Evolutionary conservation across 2,888 invertebrate genomes (phyloP), one percentile per base, ranked within the genome.

Genomic region (Harpalus rufipes): DNA sequence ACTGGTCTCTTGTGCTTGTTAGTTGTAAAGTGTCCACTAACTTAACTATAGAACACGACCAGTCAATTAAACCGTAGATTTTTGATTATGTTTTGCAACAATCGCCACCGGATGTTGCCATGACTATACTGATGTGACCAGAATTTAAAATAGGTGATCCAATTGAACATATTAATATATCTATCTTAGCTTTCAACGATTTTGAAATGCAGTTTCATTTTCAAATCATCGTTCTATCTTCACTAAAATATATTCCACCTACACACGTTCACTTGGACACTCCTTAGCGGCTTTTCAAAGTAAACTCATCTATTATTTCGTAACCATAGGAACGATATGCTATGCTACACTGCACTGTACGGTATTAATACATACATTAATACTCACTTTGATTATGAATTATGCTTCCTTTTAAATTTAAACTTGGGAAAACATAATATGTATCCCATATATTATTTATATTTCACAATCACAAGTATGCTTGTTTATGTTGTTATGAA

Each of bases 51-150:
- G 44, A 51, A 51, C 44, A 51, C 12, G 44, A 51, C 44, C 44
- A 51, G 61, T 72, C 82, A 82, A 81, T 81, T 81, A 81, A 81
- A n/a, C 21, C 16, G 56, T 72, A 83, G 56, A 83, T 83, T 83
- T 76, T 83, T 56, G 83, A 83, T 74, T n/a, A 82, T 61, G 44
- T 83, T 83, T 83, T 72, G 58, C 68, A 82, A 82, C 58, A 72
- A 65, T 81, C 14, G 44, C 56, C 59, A 76, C 83, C 72, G 83
- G 74, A 83, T 72, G 74, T 83, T 83, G 74, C 39, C 61, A 74
- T 83, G 59, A 61, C 44, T 39, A 16, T 8, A 41, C 21, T 63
- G 63, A 16, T 81, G 80, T 83, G 74, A 74, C 16, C 74, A 83
- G 82, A 72, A 74, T 83, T 44, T 44, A 10, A 44, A 44, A 10